phyloP scores from a whole-genome alignment of 2,113 vertebrate genomes.

The Indicator indicator region DNA sequence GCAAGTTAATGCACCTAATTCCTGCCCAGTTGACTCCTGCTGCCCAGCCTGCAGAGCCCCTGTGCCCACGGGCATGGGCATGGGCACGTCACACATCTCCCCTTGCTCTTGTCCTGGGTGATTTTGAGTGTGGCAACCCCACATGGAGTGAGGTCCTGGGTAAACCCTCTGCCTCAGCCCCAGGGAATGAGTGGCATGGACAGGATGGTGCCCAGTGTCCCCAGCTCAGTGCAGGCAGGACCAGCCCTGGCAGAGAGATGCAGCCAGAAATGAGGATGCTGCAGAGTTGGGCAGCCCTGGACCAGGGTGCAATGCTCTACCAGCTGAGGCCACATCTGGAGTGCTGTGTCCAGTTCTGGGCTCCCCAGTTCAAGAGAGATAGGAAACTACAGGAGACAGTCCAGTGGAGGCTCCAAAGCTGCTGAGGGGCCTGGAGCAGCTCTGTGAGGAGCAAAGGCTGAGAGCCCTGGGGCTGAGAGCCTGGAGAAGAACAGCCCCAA shows the following conservation, averaged over 20 bases:
- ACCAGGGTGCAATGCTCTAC: accelerated
- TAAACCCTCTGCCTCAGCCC: background rate
- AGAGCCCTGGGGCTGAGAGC: too few species aligned
- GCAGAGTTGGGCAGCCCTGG: background rate
- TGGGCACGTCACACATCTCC: accelerated
- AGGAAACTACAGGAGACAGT: too few species aligned
- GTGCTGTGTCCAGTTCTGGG: too few species aligned
- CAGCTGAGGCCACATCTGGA: too few species aligned
- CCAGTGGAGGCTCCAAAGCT: too few species aligned
- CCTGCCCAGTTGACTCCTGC: background rate
- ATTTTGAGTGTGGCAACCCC: accelerated
- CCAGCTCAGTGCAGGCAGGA: background rate
- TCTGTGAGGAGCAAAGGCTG: too few species aligned
- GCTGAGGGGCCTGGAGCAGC: too few species aligned
- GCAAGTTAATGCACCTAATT: background rate
- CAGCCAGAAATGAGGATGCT: background rate
- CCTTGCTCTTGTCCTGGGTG: background rate
- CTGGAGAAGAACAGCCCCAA: too few species aligned
- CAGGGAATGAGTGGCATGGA: accelerated
- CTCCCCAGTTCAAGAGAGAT: too few species aligned
- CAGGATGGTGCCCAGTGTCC: accelerated
- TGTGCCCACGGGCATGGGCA: accelerated
- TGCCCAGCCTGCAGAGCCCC: accelerated
- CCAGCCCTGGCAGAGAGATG: background rate
- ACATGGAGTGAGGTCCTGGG: accelerated